Percentiles rank a stretch among this genome's conserved stretches.
phyloP scores from a whole-genome alignment of 2,113 vertebrate species.

The Pluvialis apricaria region DNA sequence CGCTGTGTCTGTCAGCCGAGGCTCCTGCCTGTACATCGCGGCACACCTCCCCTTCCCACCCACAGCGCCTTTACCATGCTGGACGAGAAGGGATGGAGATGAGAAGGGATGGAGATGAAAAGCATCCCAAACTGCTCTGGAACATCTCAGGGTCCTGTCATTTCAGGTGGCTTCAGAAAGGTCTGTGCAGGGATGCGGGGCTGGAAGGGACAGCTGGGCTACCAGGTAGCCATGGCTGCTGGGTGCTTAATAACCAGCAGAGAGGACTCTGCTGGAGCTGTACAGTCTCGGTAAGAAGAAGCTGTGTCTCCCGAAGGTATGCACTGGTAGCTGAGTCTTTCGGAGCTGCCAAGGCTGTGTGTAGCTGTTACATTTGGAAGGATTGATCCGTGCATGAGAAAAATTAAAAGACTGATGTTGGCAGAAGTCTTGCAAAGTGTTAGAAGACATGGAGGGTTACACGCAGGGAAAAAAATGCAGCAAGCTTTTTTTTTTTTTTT shows the following conservation, averaged over 20 bases:
- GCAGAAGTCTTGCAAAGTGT: neutral
- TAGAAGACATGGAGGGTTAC: neutral
- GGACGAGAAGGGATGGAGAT: neutral
- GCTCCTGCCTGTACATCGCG: neutral
- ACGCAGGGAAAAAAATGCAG: neutral
- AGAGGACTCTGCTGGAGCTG: neutral
- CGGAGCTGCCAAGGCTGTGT: neutral
- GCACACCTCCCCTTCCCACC: neutral
- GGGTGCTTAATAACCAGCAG: neutral
- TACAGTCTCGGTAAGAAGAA: neutral
- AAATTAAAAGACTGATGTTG: neutral
- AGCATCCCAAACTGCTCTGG: neutral
- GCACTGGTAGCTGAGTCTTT: neutral
- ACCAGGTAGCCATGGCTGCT: neutral
- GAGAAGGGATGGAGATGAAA: neutral
- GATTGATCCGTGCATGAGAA: neutral
- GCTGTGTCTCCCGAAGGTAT: neutral
- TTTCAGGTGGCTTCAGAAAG: neutral
- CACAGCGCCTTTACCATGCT: neutral
- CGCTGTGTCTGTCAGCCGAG: neutral
- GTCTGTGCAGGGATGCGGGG: neutral
- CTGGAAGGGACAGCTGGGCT: neutral
- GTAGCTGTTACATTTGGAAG: neutral
- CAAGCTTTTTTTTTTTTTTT: neutral
- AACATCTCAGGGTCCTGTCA: neutral